A percentile compares a stretch with the other conserved stretches of the same genome.
Evolutionary conservation across 2,888 invertebrate genomes (phyloP).

Genomic region (Epirrhoe tristata): DNA sequence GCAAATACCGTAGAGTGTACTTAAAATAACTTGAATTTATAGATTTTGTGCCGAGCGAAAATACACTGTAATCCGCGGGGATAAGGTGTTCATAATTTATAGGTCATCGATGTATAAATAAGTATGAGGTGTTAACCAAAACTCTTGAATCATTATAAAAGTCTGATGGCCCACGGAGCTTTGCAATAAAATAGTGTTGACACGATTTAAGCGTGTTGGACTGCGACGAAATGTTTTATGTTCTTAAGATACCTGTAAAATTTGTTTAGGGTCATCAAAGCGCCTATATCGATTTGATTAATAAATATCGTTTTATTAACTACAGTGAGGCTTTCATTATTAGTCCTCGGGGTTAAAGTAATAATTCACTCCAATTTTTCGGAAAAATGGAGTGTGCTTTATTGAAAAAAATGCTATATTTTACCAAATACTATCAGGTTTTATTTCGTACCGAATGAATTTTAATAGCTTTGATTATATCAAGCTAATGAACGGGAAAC

Average conservation of each 20-base stretch:
- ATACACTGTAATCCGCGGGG: not conserved
- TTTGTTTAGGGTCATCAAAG: no score
- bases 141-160: conserved; percentile 37
- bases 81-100: conserved; percentile 21
- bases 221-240: not conserved
- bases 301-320: no score
- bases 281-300: no score
- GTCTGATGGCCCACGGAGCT: not conserved
- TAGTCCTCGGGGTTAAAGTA: no score
- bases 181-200: not conserved
- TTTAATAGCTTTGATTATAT: not conserved
- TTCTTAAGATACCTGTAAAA: not conserved
- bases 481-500: not conserved
- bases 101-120: conserved; percentile 41
- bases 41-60: conserved; percentile 3
- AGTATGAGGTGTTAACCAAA: conserved; percentile 35
- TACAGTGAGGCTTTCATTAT: no score
- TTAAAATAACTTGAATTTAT: conserved; percentile 16
- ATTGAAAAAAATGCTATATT: not conserved
- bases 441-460: not conserved
- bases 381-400: not conserved
- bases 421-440: not conserved
- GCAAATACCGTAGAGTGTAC: conserved; percentile 21
- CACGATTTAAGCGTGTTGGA: not conserved
- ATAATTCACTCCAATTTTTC: not conserved